Percentiles rank a stretch among this genome's conserved stretches.
These are phyloP conservation scores for Phallusia fumigata DNA, from an alignment of 23 tunicate species.

Conservation along the genomic window DNA sequence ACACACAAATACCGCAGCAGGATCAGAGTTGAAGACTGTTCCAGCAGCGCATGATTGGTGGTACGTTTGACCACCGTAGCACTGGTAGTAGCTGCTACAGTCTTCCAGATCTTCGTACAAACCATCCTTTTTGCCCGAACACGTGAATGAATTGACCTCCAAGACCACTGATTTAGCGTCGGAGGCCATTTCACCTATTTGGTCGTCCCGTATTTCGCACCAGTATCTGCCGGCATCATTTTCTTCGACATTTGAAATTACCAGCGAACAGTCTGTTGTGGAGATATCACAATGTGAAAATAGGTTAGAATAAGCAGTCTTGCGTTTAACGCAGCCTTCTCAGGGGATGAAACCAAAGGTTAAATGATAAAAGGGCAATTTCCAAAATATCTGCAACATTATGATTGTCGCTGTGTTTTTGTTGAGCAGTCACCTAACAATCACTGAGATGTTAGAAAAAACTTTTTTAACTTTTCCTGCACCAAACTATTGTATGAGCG, in stretches of 20 bases:
- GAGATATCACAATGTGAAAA: no score
- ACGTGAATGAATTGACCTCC: slow-evolving; percentile 18
- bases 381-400: no score
- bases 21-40: slow-evolving; percentile 19
- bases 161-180: slow-evolving; percentile 54
- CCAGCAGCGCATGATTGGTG: slow-evolving; percentile 29
- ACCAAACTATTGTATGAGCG: no score
- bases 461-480: no score
- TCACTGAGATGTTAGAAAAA: no score
- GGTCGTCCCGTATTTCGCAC: slow-evolving; percentile 49
- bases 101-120: slow-evolving; percentile 16
- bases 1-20: slow-evolving; percentile 3
- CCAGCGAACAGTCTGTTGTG: slow-evolving; percentile 40
- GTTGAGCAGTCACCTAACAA: no score
- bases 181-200: slow-evolving; percentile 41
- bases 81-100: slow-evolving; percentile 36
- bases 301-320: no score
- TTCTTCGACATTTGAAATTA: slow-evolving; percentile 11
- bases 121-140: slow-evolving; percentile 29
- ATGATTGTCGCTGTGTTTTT: no score
- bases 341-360: no score
- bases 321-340: no score
- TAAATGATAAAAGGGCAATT: no score
- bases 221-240: slow-evolving; percentile 71
- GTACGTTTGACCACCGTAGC: not conserved